Evolutionary conservation across 2,113 vertebrate species (phyloP).

Genomic region (Charadrius vociferus): DNA sequence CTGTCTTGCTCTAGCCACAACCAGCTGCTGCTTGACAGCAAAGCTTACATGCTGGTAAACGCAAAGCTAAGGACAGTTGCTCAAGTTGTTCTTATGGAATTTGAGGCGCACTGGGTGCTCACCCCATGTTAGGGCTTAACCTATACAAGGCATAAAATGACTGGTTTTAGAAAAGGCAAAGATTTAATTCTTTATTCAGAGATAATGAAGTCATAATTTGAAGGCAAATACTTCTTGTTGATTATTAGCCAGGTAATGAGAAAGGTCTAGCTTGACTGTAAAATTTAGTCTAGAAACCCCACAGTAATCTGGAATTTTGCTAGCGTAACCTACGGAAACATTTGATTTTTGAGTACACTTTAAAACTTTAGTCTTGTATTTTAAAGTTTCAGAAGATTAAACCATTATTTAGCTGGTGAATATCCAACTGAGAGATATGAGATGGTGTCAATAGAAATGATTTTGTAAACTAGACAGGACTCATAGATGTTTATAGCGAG

Average conservation of each 20-base stretch:
- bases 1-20: background rate
- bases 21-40: background rate
- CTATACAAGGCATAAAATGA: background rate
- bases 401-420: background rate
- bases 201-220: background rate
- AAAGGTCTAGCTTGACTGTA: background rate
- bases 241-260: background rate
- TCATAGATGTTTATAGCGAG: background rate
- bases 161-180: background rate
- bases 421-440: background rate
- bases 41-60: background rate
- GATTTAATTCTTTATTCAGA: background rate
- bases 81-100: background rate
- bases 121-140: background rate
- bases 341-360: background rate
- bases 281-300: background rate
- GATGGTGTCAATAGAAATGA: background rate
- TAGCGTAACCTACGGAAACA: background rate
- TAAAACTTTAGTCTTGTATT: background rate
- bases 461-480: background rate
- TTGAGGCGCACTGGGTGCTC: background rate
- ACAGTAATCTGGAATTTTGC: background rate
- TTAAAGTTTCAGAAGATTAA: background rate
- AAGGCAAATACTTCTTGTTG: background rate
- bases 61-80: accelerated